Percentiles rank a stretch among this genome's conserved stretches.
Evolutionary conservation across 1,140 invertebrate species (phyloP).

Genomic region (Drosophila simulans): DNA sequence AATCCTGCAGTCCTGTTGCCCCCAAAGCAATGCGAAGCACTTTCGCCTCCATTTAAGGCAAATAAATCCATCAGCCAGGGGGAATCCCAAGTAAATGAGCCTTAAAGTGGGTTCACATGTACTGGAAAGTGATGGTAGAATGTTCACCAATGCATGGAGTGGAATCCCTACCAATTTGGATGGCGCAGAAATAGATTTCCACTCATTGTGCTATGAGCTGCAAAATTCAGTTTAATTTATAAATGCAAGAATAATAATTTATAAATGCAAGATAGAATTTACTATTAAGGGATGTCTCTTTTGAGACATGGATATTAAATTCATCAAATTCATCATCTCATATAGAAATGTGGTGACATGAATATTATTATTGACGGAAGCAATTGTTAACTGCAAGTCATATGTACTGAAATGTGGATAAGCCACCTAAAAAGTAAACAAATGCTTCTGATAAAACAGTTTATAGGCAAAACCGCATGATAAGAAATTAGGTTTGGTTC

Average conservation of each 20-base stretch:
- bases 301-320: no score
- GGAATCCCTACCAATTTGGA: not conserved
- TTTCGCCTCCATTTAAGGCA: conserved; percentile 20
- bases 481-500: conserved; percentile 20
- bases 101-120: conserved; percentile 15
- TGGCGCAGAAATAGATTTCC: not conserved
- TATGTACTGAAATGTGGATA: conserved; percentile 43
- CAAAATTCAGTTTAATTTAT: not conserved
- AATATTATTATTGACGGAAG: no score
- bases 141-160: not conserved
- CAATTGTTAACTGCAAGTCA: not conserved
- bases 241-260: no score
- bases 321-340: no score
- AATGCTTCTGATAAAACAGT: conserved; percentile 37
- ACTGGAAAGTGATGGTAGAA: not conserved
- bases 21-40: conserved; percentile 1
- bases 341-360: no score
- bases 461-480: conserved; percentile 39
- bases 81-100: conserved; percentile 23
- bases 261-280: not conserved
- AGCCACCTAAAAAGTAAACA: conserved; percentile 35
- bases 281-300: not conserved
- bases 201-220: not conserved
- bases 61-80: conserved; percentile 17
- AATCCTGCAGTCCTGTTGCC: conserved; percentile 6